These are phyloP conservation scores for Oscheius sp. DNA, from an alignment of 2,888 invertebrate species.

Conservation along the genomic window DNA sequence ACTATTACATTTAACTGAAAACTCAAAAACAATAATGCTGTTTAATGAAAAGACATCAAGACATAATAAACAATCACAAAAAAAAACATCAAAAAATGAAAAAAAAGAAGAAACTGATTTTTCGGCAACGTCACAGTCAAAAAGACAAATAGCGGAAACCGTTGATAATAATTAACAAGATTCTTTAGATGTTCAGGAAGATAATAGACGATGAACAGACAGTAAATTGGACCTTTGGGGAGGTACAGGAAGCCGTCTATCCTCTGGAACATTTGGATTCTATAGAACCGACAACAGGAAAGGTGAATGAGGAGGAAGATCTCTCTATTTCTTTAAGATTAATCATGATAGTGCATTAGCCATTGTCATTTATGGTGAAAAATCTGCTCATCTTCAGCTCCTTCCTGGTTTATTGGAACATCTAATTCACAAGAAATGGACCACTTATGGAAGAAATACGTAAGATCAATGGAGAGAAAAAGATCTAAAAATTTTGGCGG, in stretches of 20 bases:
- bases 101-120: too few species aligned
- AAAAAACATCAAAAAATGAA: too few species aligned
- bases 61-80: too few species aligned
- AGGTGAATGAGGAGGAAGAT: slow-evolving; percentile 11
- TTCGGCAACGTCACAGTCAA: too few species aligned
- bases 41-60: too few species aligned
- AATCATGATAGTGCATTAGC: slow-evolving; percentile 92
- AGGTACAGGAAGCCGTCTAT: slow-evolving; percentile 93
- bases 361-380: slow-evolving; percentile 81
- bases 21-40: too few species aligned
- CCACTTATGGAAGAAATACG: slow-evolving; percentile 78
- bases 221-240: slow-evolving; percentile 94
- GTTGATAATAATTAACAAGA: background rate
- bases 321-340: slow-evolving; percentile 79
- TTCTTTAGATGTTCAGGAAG: slow-evolving; percentile 89
- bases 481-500: too few species aligned
- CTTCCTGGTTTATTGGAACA: slow-evolving; percentile 61
- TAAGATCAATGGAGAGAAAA: slow-evolving; percentile 25
- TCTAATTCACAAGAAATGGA: slow-evolving; percentile 86
- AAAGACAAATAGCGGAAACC: too few species aligned
- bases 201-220: slow-evolving; percentile 93
- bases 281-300: slow-evolving; percentile 87
- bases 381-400: slow-evolving; percentile 55
- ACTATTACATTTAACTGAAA: too few species aligned
- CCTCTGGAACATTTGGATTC: slow-evolving; percentile 88